These are phyloP conservation scores for Pungitius pungitius DNA, from an alignment of 2,113 vertebrate genomes.

Conservation along the genomic window DNA sequence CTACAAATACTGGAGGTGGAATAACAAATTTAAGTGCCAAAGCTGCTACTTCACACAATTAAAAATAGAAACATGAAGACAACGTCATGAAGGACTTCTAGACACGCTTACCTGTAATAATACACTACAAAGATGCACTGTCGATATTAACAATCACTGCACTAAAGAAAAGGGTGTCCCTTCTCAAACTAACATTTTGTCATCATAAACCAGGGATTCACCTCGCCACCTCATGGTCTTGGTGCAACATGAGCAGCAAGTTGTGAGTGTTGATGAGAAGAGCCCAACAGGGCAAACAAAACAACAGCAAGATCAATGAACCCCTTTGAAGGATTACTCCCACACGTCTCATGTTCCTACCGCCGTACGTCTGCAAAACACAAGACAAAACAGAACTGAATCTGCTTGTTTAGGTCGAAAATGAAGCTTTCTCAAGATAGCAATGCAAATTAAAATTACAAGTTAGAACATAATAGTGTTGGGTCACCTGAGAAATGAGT, in stretches of 20 bases:
- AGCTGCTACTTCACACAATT: background rate
- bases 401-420: background rate
- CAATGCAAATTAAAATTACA: background rate
- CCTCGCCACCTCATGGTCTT: constrained; percentile 88
- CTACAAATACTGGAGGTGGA: background rate
- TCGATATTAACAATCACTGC: background rate
- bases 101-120: background rate
- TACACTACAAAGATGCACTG: background rate
- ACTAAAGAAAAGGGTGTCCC: background rate
- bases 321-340: constrained; percentile 89
- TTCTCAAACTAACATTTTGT: background rate
- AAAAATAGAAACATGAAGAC: background rate
- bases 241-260: constrained; percentile 83
- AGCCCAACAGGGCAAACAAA: constrained; percentile 92
- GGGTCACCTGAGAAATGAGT: constrained; percentile 91
- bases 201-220: constrained; percentile 55
- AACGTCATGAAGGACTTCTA: background rate
- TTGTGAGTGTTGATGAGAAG: constrained; percentile 88
- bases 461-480: background rate
- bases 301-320: constrained; percentile 86
- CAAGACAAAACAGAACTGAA: background rate
- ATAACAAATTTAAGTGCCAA: background rate
- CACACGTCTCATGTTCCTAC: constrained; percentile 89
- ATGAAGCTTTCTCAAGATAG: background rate
- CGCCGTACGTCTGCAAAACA: constrained; percentile 85